Evolutionary conservation across 2,113 vertebrate genomes (phyloP).

Genomic region (Engraulis encrasicolus): DNA sequence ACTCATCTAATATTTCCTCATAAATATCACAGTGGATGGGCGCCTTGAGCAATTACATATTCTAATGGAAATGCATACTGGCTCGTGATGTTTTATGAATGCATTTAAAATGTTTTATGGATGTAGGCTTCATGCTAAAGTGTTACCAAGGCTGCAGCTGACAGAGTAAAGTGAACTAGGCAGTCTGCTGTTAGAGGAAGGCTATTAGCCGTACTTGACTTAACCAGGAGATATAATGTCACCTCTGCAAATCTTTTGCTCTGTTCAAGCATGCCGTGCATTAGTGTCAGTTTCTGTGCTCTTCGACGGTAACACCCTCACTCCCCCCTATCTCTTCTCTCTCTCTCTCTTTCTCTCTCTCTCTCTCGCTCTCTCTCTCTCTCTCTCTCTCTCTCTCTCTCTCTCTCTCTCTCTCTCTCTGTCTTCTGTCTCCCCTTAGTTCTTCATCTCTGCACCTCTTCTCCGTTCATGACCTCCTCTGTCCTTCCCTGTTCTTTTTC

Average conservation of each 20-base stretch:
- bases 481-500: slow-evolving; percentile 15
- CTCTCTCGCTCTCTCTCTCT: too few species aligned
- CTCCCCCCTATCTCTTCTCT: neutral
- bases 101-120: slow-evolving; percentile 7
- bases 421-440: too few species aligned
- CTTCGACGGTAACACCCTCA: neutral
- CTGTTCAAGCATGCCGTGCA: neutral
- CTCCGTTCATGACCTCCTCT: neutral
- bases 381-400: neutral
- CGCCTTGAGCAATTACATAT: neutral
- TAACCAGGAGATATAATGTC: neutral
- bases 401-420: neutral
- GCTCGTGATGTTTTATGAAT: neutral
- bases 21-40: neutral
- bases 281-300: neutral
- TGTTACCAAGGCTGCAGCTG: slow-evolving; percentile 11
- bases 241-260: neutral
- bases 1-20: neutral
- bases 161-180: neutral
- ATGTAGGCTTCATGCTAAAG: neutral
- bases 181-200: neutral
- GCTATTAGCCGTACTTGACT: neutral
- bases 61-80: slow-evolving; percentile 9
- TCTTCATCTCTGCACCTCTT: neutral
- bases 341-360: neutral